Percentiles rank a stretch among this genome's conserved stretches.
Evolutionary conservation across 2,113 vertebrate genomes (phyloP).

Genomic region (Turdus rufiventris): DNA sequence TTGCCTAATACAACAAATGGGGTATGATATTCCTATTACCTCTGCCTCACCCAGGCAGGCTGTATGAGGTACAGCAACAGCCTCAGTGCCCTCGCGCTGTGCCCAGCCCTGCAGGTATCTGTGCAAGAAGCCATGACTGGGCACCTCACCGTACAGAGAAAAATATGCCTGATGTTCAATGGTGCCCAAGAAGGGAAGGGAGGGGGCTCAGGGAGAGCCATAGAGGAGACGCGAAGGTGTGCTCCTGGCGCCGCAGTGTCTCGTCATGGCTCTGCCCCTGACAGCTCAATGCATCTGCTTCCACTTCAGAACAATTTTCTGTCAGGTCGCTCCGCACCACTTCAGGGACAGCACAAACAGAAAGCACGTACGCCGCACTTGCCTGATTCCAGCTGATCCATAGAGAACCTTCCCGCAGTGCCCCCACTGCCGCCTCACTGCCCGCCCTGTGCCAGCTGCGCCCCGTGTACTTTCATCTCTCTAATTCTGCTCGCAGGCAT

Average conservation of each 20-base stretch:
- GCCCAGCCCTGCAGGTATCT: not conserved
- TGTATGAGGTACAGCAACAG: not conserved
- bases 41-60: not conserved
- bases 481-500: not conserved
- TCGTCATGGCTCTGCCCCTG: slow-evolving; percentile 46
- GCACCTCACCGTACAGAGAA: not conserved
- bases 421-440: not conserved
- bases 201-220: not conserved
- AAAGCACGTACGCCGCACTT: not conserved
- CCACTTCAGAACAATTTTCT: slow-evolving; percentile 6
- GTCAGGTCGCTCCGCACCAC: slow-evolving; percentile 24
- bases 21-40: not conserved
- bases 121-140: not conserved
- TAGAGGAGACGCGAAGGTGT: not conserved
- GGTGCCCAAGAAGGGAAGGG: not conserved
- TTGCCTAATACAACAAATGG: not conserved
- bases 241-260: slow-evolving; percentile 4
- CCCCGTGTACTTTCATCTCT: not conserved
- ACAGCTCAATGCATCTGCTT: slow-evolving; percentile 63
- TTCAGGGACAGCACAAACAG: not conserved
- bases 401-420: not conserved
- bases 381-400: not conserved
- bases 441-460: not conserved
- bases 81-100: accelerated
- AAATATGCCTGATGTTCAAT: not conserved